Evolutionary conservation across 2,888 invertebrate genomes (phyloP).

Genomic region (Dysmachus trigonus): DNA sequence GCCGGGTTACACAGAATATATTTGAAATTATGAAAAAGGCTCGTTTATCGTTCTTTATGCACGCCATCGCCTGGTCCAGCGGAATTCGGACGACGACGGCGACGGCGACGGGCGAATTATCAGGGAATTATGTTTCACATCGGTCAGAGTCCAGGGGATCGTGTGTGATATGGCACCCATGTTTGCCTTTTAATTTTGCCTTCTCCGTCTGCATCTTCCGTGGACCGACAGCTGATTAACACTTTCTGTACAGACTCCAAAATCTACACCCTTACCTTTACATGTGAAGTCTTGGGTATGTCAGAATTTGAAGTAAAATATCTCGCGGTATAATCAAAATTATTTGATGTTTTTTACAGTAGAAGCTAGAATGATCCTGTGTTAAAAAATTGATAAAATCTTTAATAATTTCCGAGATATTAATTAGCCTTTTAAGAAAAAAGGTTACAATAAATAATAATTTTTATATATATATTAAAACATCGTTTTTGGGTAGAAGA

Average conservation of each 20-base stretch:
- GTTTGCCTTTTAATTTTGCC: not conserved
- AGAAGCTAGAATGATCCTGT: no score
- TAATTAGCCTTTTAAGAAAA: no score
- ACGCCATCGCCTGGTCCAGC: not conserved
- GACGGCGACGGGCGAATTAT: not conserved
- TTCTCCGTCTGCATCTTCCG: not conserved
- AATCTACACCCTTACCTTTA: not conserved
- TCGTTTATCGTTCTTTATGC: not conserved
- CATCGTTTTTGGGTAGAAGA: no score
- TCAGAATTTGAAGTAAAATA: not conserved
- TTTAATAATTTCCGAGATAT: no score
- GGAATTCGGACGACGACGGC: not conserved
- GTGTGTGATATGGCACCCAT: not conserved
- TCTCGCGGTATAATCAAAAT: no score
- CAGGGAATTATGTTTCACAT: not conserved
- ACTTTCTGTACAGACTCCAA: not conserved
- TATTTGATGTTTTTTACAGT: no score
- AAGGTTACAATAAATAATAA: no score
- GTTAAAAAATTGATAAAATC: no score
- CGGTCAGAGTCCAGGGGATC: not conserved
- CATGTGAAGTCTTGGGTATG: not conserved
- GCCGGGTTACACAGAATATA: not conserved
- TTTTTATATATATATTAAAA: no score
- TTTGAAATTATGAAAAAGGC: not conserved
- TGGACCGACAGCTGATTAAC: not conserved